These are phyloP conservation scores for Trematomus loennbergii DNA, from an alignment of 2,113 vertebrate genomes.

Conservation along the genomic window DNA sequence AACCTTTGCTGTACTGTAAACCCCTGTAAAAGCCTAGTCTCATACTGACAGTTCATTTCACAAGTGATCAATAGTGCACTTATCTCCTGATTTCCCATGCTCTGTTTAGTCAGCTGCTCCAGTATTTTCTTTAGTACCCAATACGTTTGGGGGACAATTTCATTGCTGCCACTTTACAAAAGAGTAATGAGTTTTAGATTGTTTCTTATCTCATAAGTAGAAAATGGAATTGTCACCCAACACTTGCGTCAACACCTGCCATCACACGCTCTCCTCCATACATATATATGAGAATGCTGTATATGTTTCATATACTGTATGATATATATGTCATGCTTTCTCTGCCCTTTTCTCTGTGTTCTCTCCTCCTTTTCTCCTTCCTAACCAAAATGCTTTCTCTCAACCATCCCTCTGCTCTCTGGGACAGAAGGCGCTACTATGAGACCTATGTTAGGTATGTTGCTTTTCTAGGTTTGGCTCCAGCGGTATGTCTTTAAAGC, in stretches of 20 bases:
- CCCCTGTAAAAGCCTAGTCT: conserved; percentile 20
- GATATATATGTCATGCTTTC: conserved; percentile 67
- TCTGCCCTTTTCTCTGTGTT: conserved; percentile 55
- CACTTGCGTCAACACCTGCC: conserved; percentile 24
- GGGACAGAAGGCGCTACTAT: conserved; percentile 98
- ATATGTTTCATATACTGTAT: conserved; percentile 81
- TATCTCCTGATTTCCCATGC: conserved; percentile 36
- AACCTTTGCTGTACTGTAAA: conserved; percentile 38
- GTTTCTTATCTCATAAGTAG: conserved; percentile 46
- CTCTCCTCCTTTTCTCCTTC: conserved; percentile 71
- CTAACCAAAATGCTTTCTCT: conserved; percentile 84
- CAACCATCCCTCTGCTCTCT: conserved; percentile 86
- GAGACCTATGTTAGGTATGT: conserved; percentile 98
- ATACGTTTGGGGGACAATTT: conserved; percentile 58
- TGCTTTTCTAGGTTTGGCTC: conserved; percentile 70
- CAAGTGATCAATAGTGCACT: conserved; percentile 32
- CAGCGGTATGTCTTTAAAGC: conserved; percentile 48
- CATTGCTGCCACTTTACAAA: conserved; percentile 54
- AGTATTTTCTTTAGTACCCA: conserved; percentile 28
- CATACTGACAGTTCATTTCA: conserved; percentile 60
- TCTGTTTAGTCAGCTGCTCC: conserved; percentile 39
- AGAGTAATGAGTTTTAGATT: conserved; percentile 46
- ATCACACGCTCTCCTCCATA: conserved; percentile 54
- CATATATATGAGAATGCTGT: conserved; percentile 79
- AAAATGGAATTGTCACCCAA: conserved; percentile 59